Percentiles rank a stretch among this genome's conserved stretches.
These are phyloP conservation scores for Platyscapa corneri DNA, from an alignment of 1,140 invertebrate species.

Conservation along the genomic window DNA sequence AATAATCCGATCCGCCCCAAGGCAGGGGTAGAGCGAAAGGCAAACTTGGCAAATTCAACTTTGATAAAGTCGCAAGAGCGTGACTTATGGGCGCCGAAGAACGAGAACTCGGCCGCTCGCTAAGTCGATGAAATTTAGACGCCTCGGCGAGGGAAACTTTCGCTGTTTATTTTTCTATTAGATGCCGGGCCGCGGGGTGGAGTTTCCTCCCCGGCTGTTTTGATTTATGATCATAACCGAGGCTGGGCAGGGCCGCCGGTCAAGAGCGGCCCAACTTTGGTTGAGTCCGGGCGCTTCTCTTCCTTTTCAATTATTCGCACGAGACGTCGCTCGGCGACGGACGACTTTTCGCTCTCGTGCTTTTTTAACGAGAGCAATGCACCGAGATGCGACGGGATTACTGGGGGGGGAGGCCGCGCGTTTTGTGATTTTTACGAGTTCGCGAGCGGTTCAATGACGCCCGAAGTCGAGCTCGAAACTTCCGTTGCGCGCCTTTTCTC, in stretches of 20 bases:
- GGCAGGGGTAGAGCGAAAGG: neutral
- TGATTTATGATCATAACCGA: slow-evolving; percentile 46
- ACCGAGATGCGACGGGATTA: neutral
- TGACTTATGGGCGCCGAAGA: slow-evolving; percentile 27
- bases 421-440: slow-evolving; percentile 1
- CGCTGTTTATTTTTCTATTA: slow-evolving; percentile 68
- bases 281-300: neutral
- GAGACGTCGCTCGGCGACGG: neutral
- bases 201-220: slow-evolving; percentile 49
- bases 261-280: slow-evolving; percentile 39
- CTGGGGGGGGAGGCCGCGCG: neutral
- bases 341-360: neutral
- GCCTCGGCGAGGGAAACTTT: slow-evolving; percentile 56
- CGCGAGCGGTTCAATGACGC: neutral
- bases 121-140: slow-evolving; percentile 59
- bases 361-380: neutral
- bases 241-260: neutral
- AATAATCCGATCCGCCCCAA: neutral
- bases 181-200: slow-evolving; percentile 50
- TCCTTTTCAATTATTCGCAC: slow-evolving; percentile 38
- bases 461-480: neutral
- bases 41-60: slow-evolving; percentile 50
- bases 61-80: slow-evolving; percentile 47
- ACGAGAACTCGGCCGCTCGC: too few relatives aligned
- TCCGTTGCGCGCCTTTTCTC: neutral